Percentiles rank a stretch among this genome's conserved stretches.
phyloP scores from a whole-genome alignment of 2,113 vertebrate species.

The Opisthocomus hoazin region DNA sequence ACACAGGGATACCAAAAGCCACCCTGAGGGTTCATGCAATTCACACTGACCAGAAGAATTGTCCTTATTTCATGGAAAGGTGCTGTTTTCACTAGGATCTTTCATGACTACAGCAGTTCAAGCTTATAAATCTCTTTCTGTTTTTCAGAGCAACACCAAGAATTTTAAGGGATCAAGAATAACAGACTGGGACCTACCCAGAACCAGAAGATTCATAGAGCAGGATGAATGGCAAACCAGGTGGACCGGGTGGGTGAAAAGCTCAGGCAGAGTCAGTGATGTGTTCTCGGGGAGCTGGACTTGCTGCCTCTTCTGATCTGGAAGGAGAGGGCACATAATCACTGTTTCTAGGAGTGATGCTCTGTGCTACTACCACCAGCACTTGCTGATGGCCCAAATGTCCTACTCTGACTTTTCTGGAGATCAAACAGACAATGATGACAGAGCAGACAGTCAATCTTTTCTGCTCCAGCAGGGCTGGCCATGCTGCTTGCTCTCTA shows the following conservation, averaged over 20 bases:
- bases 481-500: neutral
- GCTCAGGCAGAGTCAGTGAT: accelerated
- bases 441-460: neutral
- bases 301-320: neutral
- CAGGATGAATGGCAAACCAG: neutral
- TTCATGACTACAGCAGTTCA: neutral
- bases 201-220: neutral
- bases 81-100: neutral
- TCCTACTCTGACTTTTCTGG: neutral
- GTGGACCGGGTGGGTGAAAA: neutral
- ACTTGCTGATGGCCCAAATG: neutral
- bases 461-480: neutral
- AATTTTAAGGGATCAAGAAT: neutral
- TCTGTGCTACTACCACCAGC: neutral
- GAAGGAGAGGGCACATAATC: neutral
- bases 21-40: neutral
- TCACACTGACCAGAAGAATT: neutral
- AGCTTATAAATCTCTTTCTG: neutral
- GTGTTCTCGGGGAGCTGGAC: neutral
- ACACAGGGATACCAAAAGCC: neutral
- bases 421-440: neutral
- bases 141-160: neutral
- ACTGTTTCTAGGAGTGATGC: neutral
- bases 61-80: neutral
- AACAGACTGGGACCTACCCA: neutral